Evolutionary conservation across 2,888 invertebrate genomes (phyloP).

Genomic region (Agonum fuliginosum): DNA sequence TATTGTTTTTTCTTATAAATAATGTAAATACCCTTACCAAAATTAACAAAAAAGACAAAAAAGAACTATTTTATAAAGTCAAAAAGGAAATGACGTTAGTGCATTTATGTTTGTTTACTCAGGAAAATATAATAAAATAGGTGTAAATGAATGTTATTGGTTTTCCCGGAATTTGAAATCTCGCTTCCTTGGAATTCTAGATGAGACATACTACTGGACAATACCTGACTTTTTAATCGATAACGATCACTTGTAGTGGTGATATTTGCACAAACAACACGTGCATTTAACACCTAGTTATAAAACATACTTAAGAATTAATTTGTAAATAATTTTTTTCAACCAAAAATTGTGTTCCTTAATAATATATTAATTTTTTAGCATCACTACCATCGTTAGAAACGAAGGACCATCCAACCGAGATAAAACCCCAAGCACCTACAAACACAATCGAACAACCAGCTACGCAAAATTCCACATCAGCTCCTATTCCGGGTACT

Average conservation of each 20-base stretch:
- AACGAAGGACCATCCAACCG: constrained; percentile 27
- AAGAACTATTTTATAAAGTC: not conserved
- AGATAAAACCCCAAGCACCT: constrained; percentile 5
- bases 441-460: constrained; percentile 26
- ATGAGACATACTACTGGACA: constrained; percentile 25
- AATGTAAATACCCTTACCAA: too few relatives aligned
- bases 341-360: too few relatives aligned
- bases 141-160: not conserved
- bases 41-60: too few relatives aligned
- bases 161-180: constrained; percentile 35
- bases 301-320: too few relatives aligned
- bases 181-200: constrained; percentile 34
- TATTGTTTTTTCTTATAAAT: too few relatives aligned
- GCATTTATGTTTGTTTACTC: not conserved
- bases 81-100: constrained; percentile 8
- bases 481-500: constrained; percentile 70
- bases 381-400: constrained; percentile 7
- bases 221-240: constrained; percentile 43
- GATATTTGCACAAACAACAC: constrained; percentile 1
- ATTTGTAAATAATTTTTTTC: too few relatives aligned
- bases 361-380: not conserved
- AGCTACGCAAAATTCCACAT: constrained; percentile 59
- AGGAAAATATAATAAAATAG: constrained; percentile 14
- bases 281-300: not conserved
- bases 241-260: constrained; percentile 8